These are phyloP conservation scores for Falco naumanni DNA, from an alignment of 2,797 vertebrate genomes.

Conservation along the genomic window DNA sequence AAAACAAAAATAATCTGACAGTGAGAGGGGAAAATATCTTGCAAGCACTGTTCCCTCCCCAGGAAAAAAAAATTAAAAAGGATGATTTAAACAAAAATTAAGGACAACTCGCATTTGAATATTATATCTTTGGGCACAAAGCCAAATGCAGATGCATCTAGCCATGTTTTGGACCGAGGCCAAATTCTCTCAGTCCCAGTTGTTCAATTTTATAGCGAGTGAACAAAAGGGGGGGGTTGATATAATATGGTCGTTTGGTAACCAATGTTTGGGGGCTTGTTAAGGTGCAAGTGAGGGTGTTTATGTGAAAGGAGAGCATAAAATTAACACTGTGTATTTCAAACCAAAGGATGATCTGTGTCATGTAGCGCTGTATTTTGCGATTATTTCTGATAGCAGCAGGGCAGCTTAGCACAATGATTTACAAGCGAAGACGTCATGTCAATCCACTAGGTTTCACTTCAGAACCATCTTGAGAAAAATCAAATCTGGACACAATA, in stretches of 20 bases:
- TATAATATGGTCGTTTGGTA: conserved; percentile 55
- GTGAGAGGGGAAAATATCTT: background rate
- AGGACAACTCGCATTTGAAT: conserved; percentile 78
- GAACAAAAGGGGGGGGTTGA: conserved; percentile 64
- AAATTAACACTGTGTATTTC: conserved; percentile 59
- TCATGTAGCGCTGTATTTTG: background rate
- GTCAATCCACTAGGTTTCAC: conserved; percentile 12
- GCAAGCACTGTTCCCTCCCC: background rate
- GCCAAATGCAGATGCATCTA: conserved; percentile 76
- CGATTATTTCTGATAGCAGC: background rate
- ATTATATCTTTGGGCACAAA: conserved; percentile 79
- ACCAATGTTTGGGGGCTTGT: conserved; percentile 74
- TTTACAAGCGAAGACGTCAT: background rate
- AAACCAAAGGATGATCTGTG: background rate
- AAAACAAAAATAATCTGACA: background rate
- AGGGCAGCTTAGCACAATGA: background rate
- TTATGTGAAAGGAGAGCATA: conserved; percentile 52
- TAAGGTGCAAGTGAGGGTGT: conserved; percentile 67
- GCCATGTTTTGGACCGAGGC: conserved; percentile 72
- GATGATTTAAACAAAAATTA: conserved; percentile 79
- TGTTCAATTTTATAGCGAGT: conserved; percentile 75
- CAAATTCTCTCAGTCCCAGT: conserved; percentile 74
- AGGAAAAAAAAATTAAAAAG: background rate
- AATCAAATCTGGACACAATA: conserved; percentile 29
- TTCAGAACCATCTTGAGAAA: conserved; percentile 31